These are phyloP conservation scores for Endotricha flammealis DNA, from an alignment of 2,888 invertebrate genomes.

Conservation along the genomic window DNA sequence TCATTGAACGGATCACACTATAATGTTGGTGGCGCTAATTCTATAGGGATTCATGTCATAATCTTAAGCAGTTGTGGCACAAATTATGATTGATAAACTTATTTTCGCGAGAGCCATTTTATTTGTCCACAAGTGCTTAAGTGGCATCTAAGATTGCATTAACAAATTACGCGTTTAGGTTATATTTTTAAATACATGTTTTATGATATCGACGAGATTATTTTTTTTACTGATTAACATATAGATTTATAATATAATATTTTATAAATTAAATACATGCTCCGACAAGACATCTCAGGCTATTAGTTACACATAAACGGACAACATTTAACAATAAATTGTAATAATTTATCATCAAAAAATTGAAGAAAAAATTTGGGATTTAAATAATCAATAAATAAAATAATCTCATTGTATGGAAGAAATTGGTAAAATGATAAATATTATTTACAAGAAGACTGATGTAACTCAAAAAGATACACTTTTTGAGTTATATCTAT, in stretches of 20 bases:
- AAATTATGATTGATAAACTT: conserved; percentile 1
- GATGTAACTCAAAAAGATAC: too few relatives aligned
- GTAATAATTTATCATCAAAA: too few relatives aligned
- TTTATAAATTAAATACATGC: conserved; percentile 43
- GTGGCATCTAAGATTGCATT: conserved; percentile 52
- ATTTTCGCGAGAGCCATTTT: conserved; percentile 14
- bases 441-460: too few relatives aligned
- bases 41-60: conserved; percentile 44
- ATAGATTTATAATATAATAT: conserved; percentile 25
- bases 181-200: conserved; percentile 27
- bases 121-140: conserved; percentile 42
- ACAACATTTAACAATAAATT: conserved; percentile 44
- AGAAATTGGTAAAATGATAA: conserved; percentile 49
- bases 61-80: conserved; percentile 38
- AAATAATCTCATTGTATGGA: conserved; percentile 63
- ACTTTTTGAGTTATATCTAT: too few relatives aligned
- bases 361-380: conserved; percentile 21
- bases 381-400: conserved; percentile 50
- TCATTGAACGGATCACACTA: conserved; percentile 75
- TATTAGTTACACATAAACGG: conserved; percentile 62
- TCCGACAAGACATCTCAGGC: conserved; percentile 56
- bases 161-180: conserved; percentile 57
- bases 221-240: conserved; percentile 48
- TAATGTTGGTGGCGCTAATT: conserved; percentile 56
- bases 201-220: conserved; percentile 56